Base-by-base conservation (phyloP, 2,797 vertebrate species). In the Gymnoscopelus braueri region DNA sequence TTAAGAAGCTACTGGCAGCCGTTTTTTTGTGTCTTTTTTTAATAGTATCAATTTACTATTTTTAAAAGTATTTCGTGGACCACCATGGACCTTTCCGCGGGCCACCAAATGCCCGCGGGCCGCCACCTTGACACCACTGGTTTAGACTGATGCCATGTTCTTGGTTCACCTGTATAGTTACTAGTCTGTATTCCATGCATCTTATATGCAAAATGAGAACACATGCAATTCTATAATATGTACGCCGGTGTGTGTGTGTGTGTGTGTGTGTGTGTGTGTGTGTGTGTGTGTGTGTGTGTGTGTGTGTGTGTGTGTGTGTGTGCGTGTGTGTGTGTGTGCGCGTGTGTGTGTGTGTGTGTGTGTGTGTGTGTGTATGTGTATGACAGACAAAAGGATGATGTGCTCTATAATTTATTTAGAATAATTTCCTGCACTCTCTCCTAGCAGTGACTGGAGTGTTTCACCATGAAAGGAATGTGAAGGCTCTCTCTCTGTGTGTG, bases 401-500 rank as follows among this genome's bases (percentile, higher is more conserved):
- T 78, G 79, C 80, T 70, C 74, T 76, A 82, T 86, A 88, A 85
- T 84, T 85, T 87, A 82, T 88, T 79, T 79, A 79, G 82, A 91
- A 91, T 92, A 76, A 91, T 91, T 90, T 91, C 83, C 85, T 79
- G 78, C 86, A 86, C 80, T 79, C 84, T 88, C 79, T 85, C 87
- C 67, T 75, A 80, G 78, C 86, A 70, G 63, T 87, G 86, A 86
- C 80, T 88, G 88, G 88, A 90, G 85, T 84, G 85, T 82, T 87
- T 84, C 57, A 82, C 86, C 87, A 91, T 92, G 85, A 92, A 89
- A 92, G 88, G 83, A 90, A 90, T 91, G 89, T 86, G 90, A 91
- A 93, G 87, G 72, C 66, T 74, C 69, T 54, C 74, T 79, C 77
- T 86, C 68, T 84, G 69, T 79, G 54, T 78, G 69, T 64, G 79